Conservation (phyloP, 2,113 vertebrate genomes). For the Plecotus auritus region DNA sequence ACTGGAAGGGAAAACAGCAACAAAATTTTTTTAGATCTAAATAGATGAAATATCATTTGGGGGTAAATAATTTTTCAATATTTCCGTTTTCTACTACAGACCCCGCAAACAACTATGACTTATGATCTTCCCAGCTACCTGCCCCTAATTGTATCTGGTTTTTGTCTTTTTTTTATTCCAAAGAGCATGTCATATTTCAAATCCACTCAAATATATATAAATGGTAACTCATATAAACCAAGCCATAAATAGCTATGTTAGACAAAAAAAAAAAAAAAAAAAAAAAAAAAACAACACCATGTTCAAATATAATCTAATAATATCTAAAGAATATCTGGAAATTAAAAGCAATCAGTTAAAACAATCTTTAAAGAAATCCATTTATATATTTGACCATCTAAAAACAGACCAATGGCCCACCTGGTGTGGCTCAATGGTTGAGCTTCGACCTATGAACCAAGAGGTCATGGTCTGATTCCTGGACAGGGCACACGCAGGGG, state of each 20-base stretch:
- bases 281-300: no score
- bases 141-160: neutral
- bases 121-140: neutral
- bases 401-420: neutral
- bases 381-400: neutral
- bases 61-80: neutral
- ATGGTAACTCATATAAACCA: neutral
- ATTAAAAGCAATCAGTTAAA: neutral
- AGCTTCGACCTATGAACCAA: no score
- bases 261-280: conserved; percentile 3
- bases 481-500: no score
- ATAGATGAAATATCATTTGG: neutral
- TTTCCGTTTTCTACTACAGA: neutral
- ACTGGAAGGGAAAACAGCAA: neutral
- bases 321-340: neutral
- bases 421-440: no score
- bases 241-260: neutral
- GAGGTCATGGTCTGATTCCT: no score
- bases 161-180: conserved; percentile 2
- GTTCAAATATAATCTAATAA: neutral
- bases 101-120: neutral
- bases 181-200: neutral
- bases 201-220: neutral
- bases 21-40: neutral
- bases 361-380: neutral